A percentile compares a stretch with the other conserved stretches of the same genome.
These are phyloP conservation scores for Vollenhovia emeryi DNA, from an alignment of 1,140 invertebrate species.

Conservation along the genomic window DNA sequence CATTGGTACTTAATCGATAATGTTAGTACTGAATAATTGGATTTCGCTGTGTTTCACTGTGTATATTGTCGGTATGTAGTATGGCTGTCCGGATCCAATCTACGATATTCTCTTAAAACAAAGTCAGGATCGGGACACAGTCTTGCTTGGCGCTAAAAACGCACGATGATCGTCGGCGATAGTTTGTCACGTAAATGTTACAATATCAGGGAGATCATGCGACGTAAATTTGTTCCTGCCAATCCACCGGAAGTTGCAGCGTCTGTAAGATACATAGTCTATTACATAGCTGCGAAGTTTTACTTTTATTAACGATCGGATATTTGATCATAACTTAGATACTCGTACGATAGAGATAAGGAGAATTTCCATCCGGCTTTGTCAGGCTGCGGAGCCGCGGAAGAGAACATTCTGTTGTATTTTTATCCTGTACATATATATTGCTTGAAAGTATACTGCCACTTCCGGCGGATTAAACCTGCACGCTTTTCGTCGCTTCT, in stretches of 20 bases:
- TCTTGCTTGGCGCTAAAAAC: not conserved
- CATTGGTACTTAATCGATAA: constrained; percentile 68
- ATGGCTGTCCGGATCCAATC: not conserved
- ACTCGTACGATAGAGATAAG: not conserved
- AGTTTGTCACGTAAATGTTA: not conserved
- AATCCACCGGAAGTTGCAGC: not conserved
- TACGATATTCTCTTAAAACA: not conserved
- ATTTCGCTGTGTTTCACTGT: not conserved
- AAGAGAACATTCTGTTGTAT: constrained; percentile 2
- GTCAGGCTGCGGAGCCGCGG: not conserved
- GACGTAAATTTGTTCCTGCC: constrained; percentile 24
- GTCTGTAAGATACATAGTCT: constrained; percentile 10
- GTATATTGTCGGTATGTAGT: not conserved
- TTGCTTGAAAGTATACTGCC: not conserved
- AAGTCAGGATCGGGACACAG: not conserved
- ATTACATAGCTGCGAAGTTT: not conserved
- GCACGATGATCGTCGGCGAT: not conserved
- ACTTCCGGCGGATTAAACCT: constrained; percentile 15
- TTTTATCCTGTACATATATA: constrained; percentile 36
- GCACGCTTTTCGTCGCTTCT: not conserved
- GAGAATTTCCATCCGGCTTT: constrained; percentile 5
- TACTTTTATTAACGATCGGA: constrained; percentile 42
- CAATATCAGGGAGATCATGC: not conserved
- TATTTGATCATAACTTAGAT: constrained; percentile 36
- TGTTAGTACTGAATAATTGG: constrained; percentile 60